Base-by-base conservation (phyloP, 2,797 vertebrate species). In the Lagocephalus sceleratus region DNA sequence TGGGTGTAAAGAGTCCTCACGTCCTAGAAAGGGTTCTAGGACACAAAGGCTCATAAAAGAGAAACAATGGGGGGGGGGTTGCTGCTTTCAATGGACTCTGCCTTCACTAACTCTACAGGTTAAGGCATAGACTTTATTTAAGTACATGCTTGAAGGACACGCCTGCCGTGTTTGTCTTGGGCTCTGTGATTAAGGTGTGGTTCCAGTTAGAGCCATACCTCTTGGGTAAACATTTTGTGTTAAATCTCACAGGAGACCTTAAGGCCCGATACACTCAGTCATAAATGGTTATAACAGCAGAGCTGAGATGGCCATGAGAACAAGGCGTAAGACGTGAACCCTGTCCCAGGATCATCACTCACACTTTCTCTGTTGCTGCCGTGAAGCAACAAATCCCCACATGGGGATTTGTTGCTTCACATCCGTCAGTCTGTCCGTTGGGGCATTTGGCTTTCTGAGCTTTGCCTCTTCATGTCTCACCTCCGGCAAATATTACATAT, bases 131-230 rank as follows among this genome's bases (percentile, higher is more conserved):
- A 38, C 46, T 59, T 12, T 6, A 53, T 60, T 54, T 66, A 47
- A 48, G 50, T 66, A 51, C 68, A 50, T 71, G 67, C 60, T 22
- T 66, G 57, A 20, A 48, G 6, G 80, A 76, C 84, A 88, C 86
- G 73, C 86, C 83, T 81, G 63, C 43, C 7, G 38, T 79, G 70
- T 89, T 88, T 86, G 76, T 80, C 80, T 80, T 84, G 49, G 29
- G 64, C 29, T 50, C 60, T 68, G 75, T 57, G 77, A 77, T 83
- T 70, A 78, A 79, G 88, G 86, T 78, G 86, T 71, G 86, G 79
- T 41, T 70, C 11, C 54, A 51, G 41, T 56, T 53, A 2, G 6
- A 68, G 68, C 25, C 16, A 57, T 65, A 46, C 43, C 60, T 67
- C n/a, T 1, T 26, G 25, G 50, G 57, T 59, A 26, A 79, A 68